These are phyloP conservation scores for Tauraco erythrolophus DNA, from an alignment of 2,113 vertebrate genomes.

Conservation along the genomic window DNA sequence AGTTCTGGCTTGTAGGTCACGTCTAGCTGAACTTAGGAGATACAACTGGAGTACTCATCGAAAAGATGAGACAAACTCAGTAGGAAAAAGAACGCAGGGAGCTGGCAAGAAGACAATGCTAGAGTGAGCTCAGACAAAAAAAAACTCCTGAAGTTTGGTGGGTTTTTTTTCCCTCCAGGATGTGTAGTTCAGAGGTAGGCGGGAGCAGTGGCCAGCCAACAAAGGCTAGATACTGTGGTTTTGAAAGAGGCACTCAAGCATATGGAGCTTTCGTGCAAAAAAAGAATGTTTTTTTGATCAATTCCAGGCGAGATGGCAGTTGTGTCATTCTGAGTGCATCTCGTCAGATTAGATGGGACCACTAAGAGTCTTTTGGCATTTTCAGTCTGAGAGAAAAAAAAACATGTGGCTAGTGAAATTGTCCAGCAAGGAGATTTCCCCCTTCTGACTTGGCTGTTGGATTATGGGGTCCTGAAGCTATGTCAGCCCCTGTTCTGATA, in stretches of 20 bases:
- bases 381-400: constrained; percentile 16
- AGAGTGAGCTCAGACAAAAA: constrained; percentile 39
- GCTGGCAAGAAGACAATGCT: constrained; percentile 29
- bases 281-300: constrained; percentile 53
- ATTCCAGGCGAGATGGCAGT: constrained; percentile 62
- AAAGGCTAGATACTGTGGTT: constrained; percentile 64
- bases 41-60: not conserved
- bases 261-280: constrained; percentile 68
- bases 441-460: not conserved
- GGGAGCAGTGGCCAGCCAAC: constrained; percentile 61
- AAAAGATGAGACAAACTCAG: not conserved
- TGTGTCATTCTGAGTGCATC: constrained; percentile 58
- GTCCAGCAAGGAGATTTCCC: not conserved
- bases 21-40: not conserved
- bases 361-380: constrained; percentile 36
- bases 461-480: not conserved
- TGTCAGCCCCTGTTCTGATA: not conserved
- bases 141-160: constrained; percentile 9
- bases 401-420: constrained; percentile 26
- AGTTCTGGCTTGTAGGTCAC: not conserved
- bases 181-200: constrained; percentile 57
- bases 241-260: constrained; percentile 50
- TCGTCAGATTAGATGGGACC: constrained; percentile 40
- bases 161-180: not conserved
- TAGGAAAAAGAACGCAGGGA: constrained; percentile 30